Percentiles rank a stretch among this genome's conserved stretches.
Evolutionary conservation across 2,888 invertebrate genomes (phyloP).

Genomic region (Branchinecta sandiegonensis): DNA sequence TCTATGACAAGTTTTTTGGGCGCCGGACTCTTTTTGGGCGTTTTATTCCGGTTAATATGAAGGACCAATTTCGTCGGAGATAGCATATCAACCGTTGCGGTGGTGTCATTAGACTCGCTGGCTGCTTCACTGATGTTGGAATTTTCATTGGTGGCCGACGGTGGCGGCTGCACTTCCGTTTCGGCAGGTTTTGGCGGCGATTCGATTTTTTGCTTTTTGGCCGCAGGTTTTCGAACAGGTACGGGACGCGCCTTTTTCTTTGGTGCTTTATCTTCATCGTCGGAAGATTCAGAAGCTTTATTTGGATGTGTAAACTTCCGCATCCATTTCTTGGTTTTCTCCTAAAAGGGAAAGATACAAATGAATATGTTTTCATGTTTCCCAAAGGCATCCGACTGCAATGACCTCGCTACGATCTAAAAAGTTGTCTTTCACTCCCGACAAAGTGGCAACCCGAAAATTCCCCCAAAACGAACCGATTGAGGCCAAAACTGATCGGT

Average conservation of each 20-base stretch:
- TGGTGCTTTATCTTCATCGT: not conserved
- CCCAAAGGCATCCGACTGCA: too few species aligned
- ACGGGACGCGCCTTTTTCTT: not conserved
- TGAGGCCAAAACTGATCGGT: too few species aligned
- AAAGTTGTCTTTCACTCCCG: too few species aligned
- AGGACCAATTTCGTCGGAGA: not conserved
- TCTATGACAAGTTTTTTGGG: not conserved
- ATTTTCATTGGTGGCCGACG: not conserved
- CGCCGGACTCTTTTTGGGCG: not conserved
- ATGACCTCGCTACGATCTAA: too few species aligned
- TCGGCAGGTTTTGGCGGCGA: not conserved
- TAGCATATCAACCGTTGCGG: conserved; percentile 1
- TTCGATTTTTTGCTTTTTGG: not conserved
- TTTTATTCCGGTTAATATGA: conserved; percentile 4
- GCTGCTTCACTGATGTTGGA: conserved; percentile 7
- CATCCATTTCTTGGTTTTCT: conserved; percentile 15
- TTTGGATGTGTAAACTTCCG: conserved; percentile 13
- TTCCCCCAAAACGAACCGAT: too few species aligned
- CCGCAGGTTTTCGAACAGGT: not conserved
- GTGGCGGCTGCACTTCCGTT: not conserved
- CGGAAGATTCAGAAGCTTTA: conserved; percentile 15
- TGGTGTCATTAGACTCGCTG: conserved; percentile 4
- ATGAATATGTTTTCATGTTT: too few species aligned
- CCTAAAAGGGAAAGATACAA: not conserved
- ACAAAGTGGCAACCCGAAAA: too few species aligned